Evolutionary conservation across 1,140 invertebrate genomes (phyloP), one percentile per base, ranked within the genome.

Genomic region (Dufourea novaeangliae): DNA sequence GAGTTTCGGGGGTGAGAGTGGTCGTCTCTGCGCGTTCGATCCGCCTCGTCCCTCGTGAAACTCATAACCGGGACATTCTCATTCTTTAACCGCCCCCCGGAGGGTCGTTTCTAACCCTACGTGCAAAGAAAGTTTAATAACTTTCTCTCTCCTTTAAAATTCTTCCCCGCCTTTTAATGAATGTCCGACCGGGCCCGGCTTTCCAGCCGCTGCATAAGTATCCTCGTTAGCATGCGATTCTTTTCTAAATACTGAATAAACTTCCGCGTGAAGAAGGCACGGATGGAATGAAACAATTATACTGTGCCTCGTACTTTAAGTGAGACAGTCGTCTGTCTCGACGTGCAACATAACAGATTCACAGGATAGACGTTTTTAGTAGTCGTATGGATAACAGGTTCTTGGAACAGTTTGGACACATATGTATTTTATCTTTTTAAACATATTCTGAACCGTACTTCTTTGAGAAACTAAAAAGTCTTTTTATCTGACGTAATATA

Each of bases 51-150:
- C 39, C 54, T 32, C 46, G 54, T 82, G 50, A 72, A 67, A 78
- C 56, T 73, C 75, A 63, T 77, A 77, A 56, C 20, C 44, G 14
- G 57, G 54, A 77, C 64, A 52, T 64, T 82, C 64, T 74, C 69
- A 46, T 76, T 76, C 73, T 34, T 76, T 76, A 50, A 50, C 39
- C 32, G 20, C 8, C 27, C 27, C 4, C 34, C 2, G 5, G 8
- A 27, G 11, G n/a, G 27, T 69, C 52, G 41, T 59, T 76, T 46
- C 54, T 59, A 32, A 59, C 64, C 32, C 39, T 76, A 59, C 66
- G 73, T 22, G 73, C 29, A 50, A 39, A 46, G 64, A 76, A 61
- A 69, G 25, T 76, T 76, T 50, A 59, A 76, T 69, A 76, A 69
- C 66, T 69, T 61, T 10, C 66, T 32, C n/a, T 10, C 66, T 32